Conservation (phyloP, 2,113 vertebrate genomes). For the Ptilonorhynchus violaceus region DNA sequence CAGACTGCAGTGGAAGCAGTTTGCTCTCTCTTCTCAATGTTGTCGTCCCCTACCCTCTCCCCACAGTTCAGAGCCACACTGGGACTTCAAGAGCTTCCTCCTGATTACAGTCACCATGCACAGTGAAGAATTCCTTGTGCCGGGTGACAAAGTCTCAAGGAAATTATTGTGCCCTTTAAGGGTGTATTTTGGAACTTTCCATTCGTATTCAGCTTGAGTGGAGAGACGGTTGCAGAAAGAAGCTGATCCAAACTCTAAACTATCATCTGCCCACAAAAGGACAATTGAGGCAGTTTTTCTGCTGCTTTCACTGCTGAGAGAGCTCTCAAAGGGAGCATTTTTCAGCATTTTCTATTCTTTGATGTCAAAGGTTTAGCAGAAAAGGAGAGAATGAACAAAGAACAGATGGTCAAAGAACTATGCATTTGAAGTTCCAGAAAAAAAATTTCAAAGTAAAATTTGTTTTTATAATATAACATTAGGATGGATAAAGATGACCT, state of each 20-base stretch:
- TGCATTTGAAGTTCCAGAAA: background rate
- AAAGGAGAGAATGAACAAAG: constrained; percentile 38
- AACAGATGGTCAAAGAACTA: constrained; percentile 9
- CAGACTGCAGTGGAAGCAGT: background rate
- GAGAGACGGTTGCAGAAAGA: background rate
- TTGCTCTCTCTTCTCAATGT: background rate
- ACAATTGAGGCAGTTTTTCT: constrained; percentile 1
- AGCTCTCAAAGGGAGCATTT: constrained; percentile 21
- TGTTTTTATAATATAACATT: background rate
- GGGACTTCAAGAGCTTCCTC: background rate
- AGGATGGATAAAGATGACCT: background rate
- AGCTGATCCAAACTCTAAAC: background rate
- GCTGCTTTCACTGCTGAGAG: background rate
- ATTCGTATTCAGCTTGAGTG: background rate
- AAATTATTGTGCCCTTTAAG: background rate
- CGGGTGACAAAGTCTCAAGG: background rate
- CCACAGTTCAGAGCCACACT: background rate
- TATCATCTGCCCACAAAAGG: background rate
- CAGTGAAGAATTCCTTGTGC: background rate
- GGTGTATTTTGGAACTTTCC: background rate
- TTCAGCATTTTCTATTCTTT: constrained; percentile 21
- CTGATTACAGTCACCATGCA: background rate
- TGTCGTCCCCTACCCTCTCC: background rate
- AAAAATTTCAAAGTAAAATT: constrained; percentile 9
- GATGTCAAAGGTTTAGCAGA: constrained; percentile 35